phyloP scores from a whole-genome alignment of 2,113 vertebrate genomes.

The Mobula hypostoma region DNA sequence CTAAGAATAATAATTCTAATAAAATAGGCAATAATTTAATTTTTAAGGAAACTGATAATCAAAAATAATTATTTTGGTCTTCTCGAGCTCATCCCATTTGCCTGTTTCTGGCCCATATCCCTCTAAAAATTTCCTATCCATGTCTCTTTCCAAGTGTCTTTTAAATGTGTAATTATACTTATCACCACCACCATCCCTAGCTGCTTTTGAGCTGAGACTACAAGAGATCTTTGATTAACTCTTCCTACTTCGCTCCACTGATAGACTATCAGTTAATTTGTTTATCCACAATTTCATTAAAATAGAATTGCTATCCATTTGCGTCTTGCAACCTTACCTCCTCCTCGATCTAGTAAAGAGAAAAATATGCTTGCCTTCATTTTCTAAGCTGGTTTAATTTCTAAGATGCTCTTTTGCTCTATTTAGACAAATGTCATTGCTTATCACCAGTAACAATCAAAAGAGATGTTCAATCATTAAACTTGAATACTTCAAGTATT shows the following conservation, averaged over 20 bases:
- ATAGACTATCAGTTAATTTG: no score
- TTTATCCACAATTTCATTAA: neutral
- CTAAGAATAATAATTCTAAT: neutral
- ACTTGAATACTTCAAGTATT: neutral
- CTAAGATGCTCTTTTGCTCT: neutral
- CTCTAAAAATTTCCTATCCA: no score
- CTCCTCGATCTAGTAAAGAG: neutral
- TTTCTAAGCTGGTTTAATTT: neutral
- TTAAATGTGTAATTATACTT: no score
- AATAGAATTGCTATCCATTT: neutral
- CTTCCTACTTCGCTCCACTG: no score
- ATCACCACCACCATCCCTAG: no score
- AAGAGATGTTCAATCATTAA: neutral
- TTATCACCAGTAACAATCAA: neutral
- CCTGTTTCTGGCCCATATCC: no score
- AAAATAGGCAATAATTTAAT: neutral
- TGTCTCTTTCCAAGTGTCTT: no score
- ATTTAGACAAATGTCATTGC: neutral
- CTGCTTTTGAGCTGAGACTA: no score
- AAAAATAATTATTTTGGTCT: neutral
- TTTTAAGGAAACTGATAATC: neutral
- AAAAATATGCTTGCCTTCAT: neutral
- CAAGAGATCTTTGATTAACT: no score
- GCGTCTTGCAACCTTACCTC: neutral
- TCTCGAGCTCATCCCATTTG: no score